Conservation (phyloP, 53 echinoderm and acorn worm species). For the Holothuria scabra region DNA sequence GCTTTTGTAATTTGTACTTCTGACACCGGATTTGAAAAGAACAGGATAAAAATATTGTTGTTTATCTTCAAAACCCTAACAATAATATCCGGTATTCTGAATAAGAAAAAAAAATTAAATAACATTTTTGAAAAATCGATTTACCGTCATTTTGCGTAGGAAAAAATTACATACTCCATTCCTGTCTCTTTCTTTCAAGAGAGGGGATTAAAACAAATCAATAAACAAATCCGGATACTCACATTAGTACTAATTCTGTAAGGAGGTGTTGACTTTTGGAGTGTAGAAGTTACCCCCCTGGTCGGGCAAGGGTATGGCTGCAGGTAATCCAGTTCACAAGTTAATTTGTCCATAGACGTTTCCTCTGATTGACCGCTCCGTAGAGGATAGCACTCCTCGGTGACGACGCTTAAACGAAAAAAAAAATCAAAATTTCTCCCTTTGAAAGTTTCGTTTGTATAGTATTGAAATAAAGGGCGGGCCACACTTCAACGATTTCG, state of each 20-base stretch:
- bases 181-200: too few species aligned
- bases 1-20: too few species aligned
- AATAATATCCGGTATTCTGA: too few species aligned
- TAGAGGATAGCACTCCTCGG: conserved; percentile 83
- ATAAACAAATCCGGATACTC: background rate
- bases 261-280: conserved; percentile 66
- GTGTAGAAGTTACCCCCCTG: conserved; percentile 55
- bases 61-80: too few species aligned
- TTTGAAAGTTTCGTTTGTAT: background rate
- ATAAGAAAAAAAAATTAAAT: too few species aligned
- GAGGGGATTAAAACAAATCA: too few species aligned
- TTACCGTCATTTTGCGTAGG: too few species aligned
- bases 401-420: conserved; percentile 64
- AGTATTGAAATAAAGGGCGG: background rate
- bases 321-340: conserved; percentile 12
- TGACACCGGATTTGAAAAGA: too few species aligned
- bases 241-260: conserved; percentile 81
- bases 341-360: conserved; percentile 51
- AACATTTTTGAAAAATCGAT: too few species aligned
- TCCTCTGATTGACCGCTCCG: conserved; percentile 54
- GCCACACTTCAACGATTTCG: too few species aligned
- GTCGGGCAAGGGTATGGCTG: conserved; percentile 63
- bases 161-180: too few species aligned
- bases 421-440: background rate
- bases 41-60: too few species aligned